phyloP scores from a whole-genome alignment of 2,113 vertebrate genomes.

The Sander vitreus region DNA sequence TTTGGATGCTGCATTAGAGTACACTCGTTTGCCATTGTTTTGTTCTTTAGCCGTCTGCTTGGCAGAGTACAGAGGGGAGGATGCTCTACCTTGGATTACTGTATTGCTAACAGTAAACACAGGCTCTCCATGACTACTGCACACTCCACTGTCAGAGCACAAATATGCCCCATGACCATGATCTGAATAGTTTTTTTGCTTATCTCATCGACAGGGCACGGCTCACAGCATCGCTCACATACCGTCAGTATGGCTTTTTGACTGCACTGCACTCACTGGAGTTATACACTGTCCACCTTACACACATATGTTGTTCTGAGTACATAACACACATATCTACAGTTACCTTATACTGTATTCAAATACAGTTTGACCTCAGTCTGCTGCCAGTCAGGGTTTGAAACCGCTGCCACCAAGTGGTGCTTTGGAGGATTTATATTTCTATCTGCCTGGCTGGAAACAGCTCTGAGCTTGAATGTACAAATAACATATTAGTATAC shows the following conservation, averaged over 20 bases:
- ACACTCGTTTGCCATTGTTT: slow-evolving; percentile 15
- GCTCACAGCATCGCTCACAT: not conserved
- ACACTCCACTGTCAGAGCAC: not conserved
- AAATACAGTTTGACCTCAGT: slow-evolving; percentile 4
- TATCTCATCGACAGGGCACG: slow-evolving; percentile 5
- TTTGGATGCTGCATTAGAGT: slow-evolving; percentile 41
- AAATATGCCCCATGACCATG: slow-evolving; percentile 45
- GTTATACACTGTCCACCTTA: not conserved
- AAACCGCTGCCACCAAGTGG: slow-evolving; percentile 73
- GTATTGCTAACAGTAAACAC: slow-evolving; percentile 4
- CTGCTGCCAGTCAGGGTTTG: slow-evolving; percentile 41
- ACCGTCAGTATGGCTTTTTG: not conserved
- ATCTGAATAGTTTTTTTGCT: slow-evolving; percentile 38
- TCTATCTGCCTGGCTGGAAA: not conserved
- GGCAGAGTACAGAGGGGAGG: not conserved
- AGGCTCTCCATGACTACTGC: not conserved
- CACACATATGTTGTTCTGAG: not conserved
- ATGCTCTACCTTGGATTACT: slow-evolving; percentile 9
- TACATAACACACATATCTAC: not conserved
- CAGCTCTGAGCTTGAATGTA: not conserved
- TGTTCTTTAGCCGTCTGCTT: slow-evolving; percentile 1
- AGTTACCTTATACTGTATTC: not conserved
- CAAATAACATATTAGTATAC: not conserved
- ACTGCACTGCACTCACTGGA: not conserved
- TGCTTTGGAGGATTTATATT: not conserved